Conservation (phyloP, 2,797 vertebrate genomes). For the Botia kubotai region DNA sequence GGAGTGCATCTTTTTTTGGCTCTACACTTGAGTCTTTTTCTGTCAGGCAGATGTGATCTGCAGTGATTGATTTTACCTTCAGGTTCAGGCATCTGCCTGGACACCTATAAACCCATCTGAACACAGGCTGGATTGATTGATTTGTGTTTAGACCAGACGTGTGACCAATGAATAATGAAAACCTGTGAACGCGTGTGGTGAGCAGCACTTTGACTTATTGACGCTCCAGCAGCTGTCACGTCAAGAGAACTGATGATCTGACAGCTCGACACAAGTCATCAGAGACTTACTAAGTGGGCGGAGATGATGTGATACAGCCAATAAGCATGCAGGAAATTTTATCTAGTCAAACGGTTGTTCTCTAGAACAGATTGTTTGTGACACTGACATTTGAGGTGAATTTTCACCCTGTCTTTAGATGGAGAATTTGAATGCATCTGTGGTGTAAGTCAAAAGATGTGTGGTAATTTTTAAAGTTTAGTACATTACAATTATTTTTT, state of each 20-base stretch:
- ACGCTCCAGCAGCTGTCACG: constrained; percentile 25
- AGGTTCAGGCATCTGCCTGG: constrained; percentile 41
- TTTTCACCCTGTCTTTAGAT: neutral
- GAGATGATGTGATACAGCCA: constrained; percentile 3
- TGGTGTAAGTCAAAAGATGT: neutral
- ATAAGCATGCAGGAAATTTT: constrained; percentile 8
- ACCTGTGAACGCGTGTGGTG: constrained; percentile 20
- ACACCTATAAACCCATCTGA: constrained; percentile 53
- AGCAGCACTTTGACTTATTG: constrained; percentile 43
- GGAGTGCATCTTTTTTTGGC: neutral
- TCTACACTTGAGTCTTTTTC: neutral
- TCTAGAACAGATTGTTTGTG: constrained; percentile 14
- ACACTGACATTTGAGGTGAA: neutral
- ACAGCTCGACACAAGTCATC: constrained; percentile 33
- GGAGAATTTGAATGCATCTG: neutral
- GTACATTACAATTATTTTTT: no score
- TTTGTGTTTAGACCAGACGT: constrained; percentile 41
- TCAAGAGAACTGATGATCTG: constrained; percentile 20
- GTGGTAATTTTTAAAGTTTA: no score
- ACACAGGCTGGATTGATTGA: constrained; percentile 48
- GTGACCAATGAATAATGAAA: constrained; percentile 55
- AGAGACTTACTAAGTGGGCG: constrained; percentile 15
- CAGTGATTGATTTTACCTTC: constrained; percentile 48
- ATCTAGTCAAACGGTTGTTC: neutral
- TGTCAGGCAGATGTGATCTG: neutral